phyloP scores from a whole-genome alignment of 1,140 invertebrate species.

The Ceratina japonica region DNA sequence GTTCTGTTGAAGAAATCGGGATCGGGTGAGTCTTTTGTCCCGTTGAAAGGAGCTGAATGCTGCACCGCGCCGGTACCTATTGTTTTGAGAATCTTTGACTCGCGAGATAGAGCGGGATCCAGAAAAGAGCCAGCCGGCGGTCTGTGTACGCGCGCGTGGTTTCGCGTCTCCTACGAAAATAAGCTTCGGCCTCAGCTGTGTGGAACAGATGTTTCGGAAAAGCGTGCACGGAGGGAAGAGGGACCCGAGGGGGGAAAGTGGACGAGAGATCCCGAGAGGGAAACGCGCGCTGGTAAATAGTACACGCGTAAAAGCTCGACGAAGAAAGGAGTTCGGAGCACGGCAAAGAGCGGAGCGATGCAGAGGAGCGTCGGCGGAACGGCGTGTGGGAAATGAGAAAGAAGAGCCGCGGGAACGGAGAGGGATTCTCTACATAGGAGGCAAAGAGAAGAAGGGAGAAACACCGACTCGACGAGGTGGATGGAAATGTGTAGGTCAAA shows the following conservation, averaged over 20 bases:
- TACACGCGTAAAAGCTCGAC: conserved; percentile 10
- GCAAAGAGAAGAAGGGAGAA: neutral
- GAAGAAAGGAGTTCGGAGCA: neutral
- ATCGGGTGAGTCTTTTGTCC: neutral
- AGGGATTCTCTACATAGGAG: neutral
- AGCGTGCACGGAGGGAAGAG: neutral
- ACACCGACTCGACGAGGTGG: neutral
- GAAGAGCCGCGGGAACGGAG: neutral
- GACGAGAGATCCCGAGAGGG: conserved; percentile 41
- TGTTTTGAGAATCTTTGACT: neutral
- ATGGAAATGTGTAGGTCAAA: conserved; percentile 7
- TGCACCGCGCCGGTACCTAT: neutral
- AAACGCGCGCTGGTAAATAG: conserved; percentile 21
- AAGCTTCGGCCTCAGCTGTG: neutral
- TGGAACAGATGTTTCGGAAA: conserved; percentile 20
- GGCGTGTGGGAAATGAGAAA: conserved; percentile 12
- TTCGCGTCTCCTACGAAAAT: too few relatives aligned
- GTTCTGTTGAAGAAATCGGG: neutral
- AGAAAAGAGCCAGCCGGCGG: neutral
- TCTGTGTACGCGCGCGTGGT: neutral
- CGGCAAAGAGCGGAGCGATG: neutral
- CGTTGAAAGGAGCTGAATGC: neutral
- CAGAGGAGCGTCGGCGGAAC: conserved; percentile 8
- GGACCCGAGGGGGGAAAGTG: conserved; percentile 1
- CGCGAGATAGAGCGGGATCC: neutral